phyloP scores from a whole-genome alignment of 1,140 invertebrate genomes.

The Lordiphosa clarofinis region DNA sequence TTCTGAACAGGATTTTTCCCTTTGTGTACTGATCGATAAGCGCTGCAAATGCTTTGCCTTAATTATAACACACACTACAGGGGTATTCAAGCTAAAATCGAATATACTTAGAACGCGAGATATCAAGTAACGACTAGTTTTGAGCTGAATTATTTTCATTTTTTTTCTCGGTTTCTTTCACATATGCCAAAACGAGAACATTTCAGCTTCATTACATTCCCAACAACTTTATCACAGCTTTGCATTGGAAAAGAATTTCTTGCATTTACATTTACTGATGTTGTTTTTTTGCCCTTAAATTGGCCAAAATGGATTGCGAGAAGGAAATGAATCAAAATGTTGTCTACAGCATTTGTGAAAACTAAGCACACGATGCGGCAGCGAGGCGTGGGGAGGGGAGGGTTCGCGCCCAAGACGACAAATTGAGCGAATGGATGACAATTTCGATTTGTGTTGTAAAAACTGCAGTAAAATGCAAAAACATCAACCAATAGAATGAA shows the following conservation, averaged over 20 bases:
- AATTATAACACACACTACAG: too few species aligned
- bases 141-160: neutral
- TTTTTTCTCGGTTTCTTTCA: constrained; percentile 15
- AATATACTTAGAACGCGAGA: too few species aligned
- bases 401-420: constrained; percentile 59
- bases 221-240: constrained; percentile 17
- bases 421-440: constrained; percentile 79
- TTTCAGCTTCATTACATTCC: constrained; percentile 38
- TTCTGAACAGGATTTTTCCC: too few species aligned
- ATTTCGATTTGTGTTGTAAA: constrained; percentile 77
- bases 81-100: too few species aligned
- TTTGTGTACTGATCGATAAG: too few species aligned
- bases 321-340: constrained; percentile 37
- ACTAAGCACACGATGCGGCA: constrained; percentile 39
- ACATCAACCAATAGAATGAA: constrained; percentile 10
- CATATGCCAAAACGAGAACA: constrained; percentile 35
- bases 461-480: constrained; percentile 74
- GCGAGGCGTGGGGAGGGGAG: constrained; percentile 1
- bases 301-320: constrained; percentile 22
- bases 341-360: constrained; percentile 54
- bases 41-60: too few species aligned
- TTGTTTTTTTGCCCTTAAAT: constrained; percentile 47
- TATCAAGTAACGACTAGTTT: neutral
- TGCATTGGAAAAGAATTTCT: neutral
- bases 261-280: constrained; percentile 20